A percentile compares a stretch with the other conserved stretches of the same genome.
These are phyloP conservation scores for Saturnia pavonia DNA, from an alignment of 2,888 invertebrate genomes.

Conservation along the genomic window DNA sequence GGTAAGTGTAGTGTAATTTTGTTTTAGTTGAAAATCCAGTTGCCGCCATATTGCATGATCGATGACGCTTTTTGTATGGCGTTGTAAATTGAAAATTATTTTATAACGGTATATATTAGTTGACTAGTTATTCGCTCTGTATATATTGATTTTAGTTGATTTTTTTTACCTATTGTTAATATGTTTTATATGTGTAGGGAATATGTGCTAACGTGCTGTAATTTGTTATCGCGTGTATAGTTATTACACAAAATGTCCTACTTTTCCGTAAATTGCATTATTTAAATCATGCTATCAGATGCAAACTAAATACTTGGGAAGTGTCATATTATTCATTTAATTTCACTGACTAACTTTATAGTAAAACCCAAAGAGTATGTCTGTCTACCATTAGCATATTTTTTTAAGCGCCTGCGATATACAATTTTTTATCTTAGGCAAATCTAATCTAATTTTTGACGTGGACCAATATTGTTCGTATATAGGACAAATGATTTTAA, in stretches of 20 bases:
- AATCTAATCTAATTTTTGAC: neutral
- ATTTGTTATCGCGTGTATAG: neutral
- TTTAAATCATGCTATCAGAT: neutral
- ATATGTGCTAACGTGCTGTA: neutral
- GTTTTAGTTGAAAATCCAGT: neutral
- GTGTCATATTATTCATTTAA: neutral
- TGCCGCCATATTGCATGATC: constrained; percentile 42
- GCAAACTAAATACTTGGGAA: neutral
- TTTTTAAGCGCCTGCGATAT: neutral
- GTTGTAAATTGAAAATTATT: constrained; percentile 15
- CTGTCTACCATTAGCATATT: neutral
- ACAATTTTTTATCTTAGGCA: neutral
- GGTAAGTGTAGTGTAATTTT: constrained; percentile 22
- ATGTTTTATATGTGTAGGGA: neutral
- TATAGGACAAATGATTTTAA: neutral
- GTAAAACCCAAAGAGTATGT: neutral
- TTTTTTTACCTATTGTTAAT: neutral
- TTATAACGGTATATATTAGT: neutral
- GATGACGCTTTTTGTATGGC: constrained; percentile 25
- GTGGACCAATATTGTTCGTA: neutral
- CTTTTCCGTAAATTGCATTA: neutral
- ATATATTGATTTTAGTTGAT: neutral
- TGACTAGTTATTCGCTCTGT: neutral
- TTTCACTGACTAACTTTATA: neutral
- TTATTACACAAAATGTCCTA: neutral